Evolutionary conservation across 1,140 invertebrate genomes (phyloP).

Genomic region (Papilio polytes): DNA sequence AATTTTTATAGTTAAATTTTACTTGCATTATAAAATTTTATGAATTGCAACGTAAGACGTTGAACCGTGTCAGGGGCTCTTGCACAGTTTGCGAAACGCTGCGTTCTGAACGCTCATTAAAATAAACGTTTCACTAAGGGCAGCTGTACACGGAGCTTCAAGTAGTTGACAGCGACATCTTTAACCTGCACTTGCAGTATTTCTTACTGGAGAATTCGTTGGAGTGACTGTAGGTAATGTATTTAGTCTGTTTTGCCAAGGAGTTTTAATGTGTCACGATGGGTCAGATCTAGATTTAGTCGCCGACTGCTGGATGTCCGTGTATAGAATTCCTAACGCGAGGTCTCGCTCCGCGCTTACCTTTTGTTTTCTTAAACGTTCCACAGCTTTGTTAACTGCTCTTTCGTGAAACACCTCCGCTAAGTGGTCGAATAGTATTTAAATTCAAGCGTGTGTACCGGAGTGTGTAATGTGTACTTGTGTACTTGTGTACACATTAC

Average conservation of each 20-base stretch:
- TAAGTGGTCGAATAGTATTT: constrained; percentile 15
- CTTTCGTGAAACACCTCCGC: constrained; percentile 28
- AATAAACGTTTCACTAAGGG: constrained; percentile 35
- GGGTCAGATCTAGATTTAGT: background rate
- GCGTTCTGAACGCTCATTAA: constrained; percentile 34
- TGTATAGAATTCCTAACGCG: too few relatives aligned
- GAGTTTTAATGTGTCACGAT: background rate
- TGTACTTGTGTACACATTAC: background rate
- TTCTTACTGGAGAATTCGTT: too few relatives aligned
- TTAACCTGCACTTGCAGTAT: too few relatives aligned
- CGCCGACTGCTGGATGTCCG: too few relatives aligned
- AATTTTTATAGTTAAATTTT: constrained; percentile 58
- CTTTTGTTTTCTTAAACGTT: constrained; percentile 32
- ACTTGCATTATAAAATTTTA: background rate
- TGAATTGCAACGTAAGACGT: constrained; percentile 10
- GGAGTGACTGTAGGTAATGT: too few relatives aligned
- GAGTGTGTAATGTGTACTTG: too few relatives aligned
- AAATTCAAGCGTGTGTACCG: background rate
- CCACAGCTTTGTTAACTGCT: constrained; percentile 26
- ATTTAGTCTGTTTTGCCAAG: too few relatives aligned
- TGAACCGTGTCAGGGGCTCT: constrained; percentile 27
- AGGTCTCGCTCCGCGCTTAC: background rate
- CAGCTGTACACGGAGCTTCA: background rate
- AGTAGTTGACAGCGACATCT: background rate
- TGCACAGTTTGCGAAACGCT: constrained; percentile 25